Evolutionary conservation across 2,888 invertebrate genomes (phyloP), one percentile per base, ranked within the genome.

Genomic region (Dusona sp.): DNA sequence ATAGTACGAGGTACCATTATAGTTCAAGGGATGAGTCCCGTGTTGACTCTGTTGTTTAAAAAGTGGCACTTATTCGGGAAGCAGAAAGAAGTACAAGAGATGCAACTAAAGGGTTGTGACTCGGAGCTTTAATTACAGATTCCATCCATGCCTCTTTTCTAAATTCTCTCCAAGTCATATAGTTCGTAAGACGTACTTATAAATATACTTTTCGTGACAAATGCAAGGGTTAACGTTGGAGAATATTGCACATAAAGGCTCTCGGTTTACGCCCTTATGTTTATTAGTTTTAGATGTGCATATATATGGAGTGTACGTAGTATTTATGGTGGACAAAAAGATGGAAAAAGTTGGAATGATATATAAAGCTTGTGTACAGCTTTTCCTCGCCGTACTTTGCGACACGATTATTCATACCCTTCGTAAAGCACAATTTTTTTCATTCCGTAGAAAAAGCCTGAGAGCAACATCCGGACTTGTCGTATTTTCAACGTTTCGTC

Each of bases 61-160:
- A 64, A 75, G 74, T 64, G 79, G 67, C 75, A 45, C 67, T 82
- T 57, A 72, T 36, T 19, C 9, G n/a, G 38, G 36, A 57, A 13
- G 74, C 38, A 48, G 64, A 48, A 75, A 42, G 33, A 42, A 61
- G 51, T 54, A 65, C 73, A 48, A 64, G 83, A 61, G 61, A 61
- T 68, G 57, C 51, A 61, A 61, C n/a, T 33, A 67, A 64, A 45
- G 51, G 70, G 68, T 54, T 65, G 85, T 51, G 51, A 83, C 75
- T 72, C 61, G 64, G 83, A 57, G 86, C 79, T 86, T 86, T 86
- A 86, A 86, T 86, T 86, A 86, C 86, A 79, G 86, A 86, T 86
- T 86, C 86, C 83, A 79, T 79, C 72, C 86, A 57, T 79, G 83
- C 57, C 83, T 72, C 83, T 72, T 86, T 79, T 68, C 83, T 67